These are phyloP conservation scores for Hoplias malabaricus DNA, from an alignment of 2,113 vertebrate genomes.

Conservation along the genomic window DNA sequence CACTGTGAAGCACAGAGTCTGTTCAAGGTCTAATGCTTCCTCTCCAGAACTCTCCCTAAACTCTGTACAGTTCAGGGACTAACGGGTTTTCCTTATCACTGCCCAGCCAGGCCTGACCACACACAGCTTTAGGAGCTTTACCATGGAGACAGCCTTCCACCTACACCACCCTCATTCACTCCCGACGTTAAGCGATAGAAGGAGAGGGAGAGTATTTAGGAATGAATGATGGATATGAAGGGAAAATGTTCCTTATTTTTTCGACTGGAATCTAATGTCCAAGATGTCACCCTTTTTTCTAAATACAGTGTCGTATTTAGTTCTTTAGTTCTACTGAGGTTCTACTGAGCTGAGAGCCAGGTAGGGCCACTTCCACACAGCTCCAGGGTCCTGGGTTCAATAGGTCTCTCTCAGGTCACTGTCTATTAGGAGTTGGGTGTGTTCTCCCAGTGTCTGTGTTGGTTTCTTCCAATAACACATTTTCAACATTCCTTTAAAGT, in stretches of 20 bases:
- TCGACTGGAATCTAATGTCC: not conserved
- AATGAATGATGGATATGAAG: not conserved
- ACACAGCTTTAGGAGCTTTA: not conserved
- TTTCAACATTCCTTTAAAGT: no score
- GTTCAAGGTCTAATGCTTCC: not conserved
- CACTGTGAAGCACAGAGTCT: not conserved
- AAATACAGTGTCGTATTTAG: no score
- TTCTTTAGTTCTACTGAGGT: no score
- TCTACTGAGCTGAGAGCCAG: no score
- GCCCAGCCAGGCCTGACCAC: not conserved
- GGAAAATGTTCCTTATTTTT: not conserved
- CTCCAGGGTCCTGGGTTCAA: no score
- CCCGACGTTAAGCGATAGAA: not conserved
- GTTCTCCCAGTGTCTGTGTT: no score
- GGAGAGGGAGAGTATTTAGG: not conserved
- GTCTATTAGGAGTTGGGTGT: no score
- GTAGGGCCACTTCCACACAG: no score
- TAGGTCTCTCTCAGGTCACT: no score
- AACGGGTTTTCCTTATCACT: not conserved
- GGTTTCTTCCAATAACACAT: no score
- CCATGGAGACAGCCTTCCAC: not conserved
- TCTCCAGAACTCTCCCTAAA: not conserved
- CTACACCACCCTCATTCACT: not conserved
- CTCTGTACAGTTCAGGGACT: not conserved
- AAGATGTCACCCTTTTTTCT: no score